Evolutionary conservation across 2,797 vertebrate genomes (phyloP).

Genomic region (Neosalanx taihuensis): DNA sequence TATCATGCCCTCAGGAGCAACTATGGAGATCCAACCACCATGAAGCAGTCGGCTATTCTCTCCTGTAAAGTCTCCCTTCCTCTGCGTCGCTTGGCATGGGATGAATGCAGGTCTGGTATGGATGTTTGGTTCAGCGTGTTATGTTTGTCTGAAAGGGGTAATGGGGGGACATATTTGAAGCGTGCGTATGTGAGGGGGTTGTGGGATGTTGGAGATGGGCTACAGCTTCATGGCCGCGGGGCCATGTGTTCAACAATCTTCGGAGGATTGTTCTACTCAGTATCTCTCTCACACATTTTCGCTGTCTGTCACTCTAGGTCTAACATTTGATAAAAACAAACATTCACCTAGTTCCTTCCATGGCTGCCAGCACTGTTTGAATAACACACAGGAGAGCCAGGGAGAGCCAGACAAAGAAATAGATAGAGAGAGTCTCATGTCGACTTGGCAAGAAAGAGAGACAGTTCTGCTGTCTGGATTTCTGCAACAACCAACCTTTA

Average conservation of each 20-base stretch:
- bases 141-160: too few relatives aligned
- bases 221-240: background rate
- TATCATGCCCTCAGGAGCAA: slow-evolving; percentile 39
- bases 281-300: slow-evolving; percentile 12
- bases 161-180: too few relatives aligned
- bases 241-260: slow-evolving; percentile 13
- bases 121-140: too few relatives aligned
- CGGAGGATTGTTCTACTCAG: background rate
- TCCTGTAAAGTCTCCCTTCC: slow-evolving; percentile 42
- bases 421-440: too few relatives aligned
- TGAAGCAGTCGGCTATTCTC: slow-evolving; percentile 42
- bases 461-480: background rate
- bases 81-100: slow-evolving; percentile 25
- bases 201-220: background rate
- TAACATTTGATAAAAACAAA: slow-evolving; percentile 17
- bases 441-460: too few relatives aligned
- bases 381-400: slow-evolving; percentile 10
- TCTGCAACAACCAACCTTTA: background rate
- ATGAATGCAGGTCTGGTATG: slow-evolving; percentile 11
- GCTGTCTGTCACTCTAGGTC: slow-evolving; percentile 7
- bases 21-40: slow-evolving; percentile 46
- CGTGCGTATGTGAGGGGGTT: too few relatives aligned
- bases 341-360: slow-evolving; percentile 6
- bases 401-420: too few relatives aligned
- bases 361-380: slow-evolving; percentile 48